Percentiles rank a stretch among this genome's conserved stretches.
Evolutionary conservation across 2,797 vertebrate species (phyloP).

Genomic region (Acrossocheilus fasciatus): DNA sequence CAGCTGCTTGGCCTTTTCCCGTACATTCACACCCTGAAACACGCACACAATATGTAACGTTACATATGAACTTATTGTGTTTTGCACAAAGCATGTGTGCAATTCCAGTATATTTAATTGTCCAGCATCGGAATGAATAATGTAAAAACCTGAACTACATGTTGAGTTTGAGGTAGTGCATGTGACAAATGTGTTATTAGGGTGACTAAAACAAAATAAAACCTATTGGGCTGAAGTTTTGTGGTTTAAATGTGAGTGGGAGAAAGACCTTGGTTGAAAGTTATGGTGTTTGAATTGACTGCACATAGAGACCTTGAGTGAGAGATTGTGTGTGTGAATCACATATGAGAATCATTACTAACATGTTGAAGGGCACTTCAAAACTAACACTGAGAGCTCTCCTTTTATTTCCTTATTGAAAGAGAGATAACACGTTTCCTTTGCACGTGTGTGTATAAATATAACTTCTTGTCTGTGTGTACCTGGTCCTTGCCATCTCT

Average conservation of each 20-base stretch:
- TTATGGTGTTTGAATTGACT: conserved; percentile 1
- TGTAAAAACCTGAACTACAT: not conserved
- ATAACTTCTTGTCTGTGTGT: conserved; percentile 41
- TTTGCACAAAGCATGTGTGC: not conserved
- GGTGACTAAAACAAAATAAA: not conserved
- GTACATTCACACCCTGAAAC: conserved; percentile 87
- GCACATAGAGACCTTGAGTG: conserved; percentile 20
- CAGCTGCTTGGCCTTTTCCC: conserved; percentile 93
- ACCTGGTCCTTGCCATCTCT: conserved; percentile 94
- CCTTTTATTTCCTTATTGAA: conserved; percentile 9
- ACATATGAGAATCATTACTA: not conserved
- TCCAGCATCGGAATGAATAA: not conserved
- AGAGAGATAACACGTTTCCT: not conserved
- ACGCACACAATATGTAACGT: conserved; percentile 22
- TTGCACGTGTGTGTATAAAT: not conserved
- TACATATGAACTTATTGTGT: not conserved
- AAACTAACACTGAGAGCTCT: not conserved
- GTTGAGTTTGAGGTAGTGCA: not conserved
- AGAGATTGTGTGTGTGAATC: conserved; percentile 1
- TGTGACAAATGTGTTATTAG: not conserved
- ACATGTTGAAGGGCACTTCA: conserved; percentile 10
- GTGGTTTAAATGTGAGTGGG: conserved; percentile 8
- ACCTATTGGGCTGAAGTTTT: not conserved
- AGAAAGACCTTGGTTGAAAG: conserved; percentile 47
- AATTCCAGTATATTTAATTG: not conserved